Evolutionary conservation across 2,888 invertebrate genomes (phyloP), one percentile per base, ranked within the genome.

Genomic region (Ischnura elegans): DNA sequence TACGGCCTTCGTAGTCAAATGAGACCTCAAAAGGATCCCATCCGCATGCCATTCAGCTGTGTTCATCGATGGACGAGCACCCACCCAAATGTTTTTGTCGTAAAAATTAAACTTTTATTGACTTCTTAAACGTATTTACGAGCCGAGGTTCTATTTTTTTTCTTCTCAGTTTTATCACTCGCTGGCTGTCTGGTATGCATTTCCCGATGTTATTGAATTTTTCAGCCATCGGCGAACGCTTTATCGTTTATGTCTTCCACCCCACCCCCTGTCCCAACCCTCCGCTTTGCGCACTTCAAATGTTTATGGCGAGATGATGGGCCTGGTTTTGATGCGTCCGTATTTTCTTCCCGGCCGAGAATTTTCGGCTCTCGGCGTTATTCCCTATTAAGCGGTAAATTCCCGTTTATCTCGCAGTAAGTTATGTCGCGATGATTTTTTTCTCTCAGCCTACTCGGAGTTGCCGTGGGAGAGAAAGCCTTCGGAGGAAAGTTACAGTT

Each of bases 31-130:
- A 36, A 5, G 4, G 25, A 2, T n/a, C 61, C 76, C 36, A 36
- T 36, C 76, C 76, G 16, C 76, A 16, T 76, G 8, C 76, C 29
- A 76, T 29, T 76, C 0, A 36, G 16, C 76, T 29, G 36, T 36
- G 29, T 36, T 76, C 76, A 36, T 36, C 76, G 76, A 76, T 76
- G 76, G 76, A 76, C 13, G 76, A 76, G 76, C 76, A 36, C 76
- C 36, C 16, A 76, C 76, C 76, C 36, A 76, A 76, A 76, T 76
- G 76, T 76, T 76, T 76, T 76, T 36, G 76, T 36, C 76, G 36
- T 76, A n/a, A 76, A 76, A 76, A 76, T 76, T 76, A 76, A 76
- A 76, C 76, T 76, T 76, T 76, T 76, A 76, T 76, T 36, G 76
- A 76, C 29, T 76, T 76, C 76, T 76, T 36, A 76, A 36, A 29